Base-by-base conservation (phyloP, 1,140 invertebrate species). In the Drosophila pachea region DNA sequence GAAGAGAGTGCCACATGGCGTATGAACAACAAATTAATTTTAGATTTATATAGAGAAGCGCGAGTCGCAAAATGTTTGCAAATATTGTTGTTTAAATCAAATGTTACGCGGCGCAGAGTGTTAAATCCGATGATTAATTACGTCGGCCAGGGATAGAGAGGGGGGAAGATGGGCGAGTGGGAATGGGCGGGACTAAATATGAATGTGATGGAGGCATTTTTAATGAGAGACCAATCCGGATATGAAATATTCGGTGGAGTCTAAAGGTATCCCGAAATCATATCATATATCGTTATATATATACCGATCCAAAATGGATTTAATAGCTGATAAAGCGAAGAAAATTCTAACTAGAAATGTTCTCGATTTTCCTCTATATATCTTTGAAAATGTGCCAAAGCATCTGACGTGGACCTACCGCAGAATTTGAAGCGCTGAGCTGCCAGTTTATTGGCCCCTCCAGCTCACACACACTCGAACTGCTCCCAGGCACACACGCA, bases 41-140 rank as follows among this genome's bases (percentile, higher is more conserved):
- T 79, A 77, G 81, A 86, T 86, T 86, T 76, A 73, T 67, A 61
- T 53, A 68, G 11, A 8, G 6, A 31, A 5, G 22, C 47, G n/a
- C 7, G 4, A 32, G 6, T 12, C 12, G 9, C 43, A 43, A 32
- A 43, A 47, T 47, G 7, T 11, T 47, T 47, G 45, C 29, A 47
- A 47, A 47, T 29, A 60, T 68, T 50, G 40, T 53, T 61, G 76
- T 55, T 55, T 81, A 86, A 84, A 82, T 84, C 79, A 84, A 84
- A 84, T 84, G 73, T 84, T 81, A 59, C 76, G 53, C 68, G 35
- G 35, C 49, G 66, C 74, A 60, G 73, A 55, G 54, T 69, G 74
- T 64, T 55, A 79, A 75, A 53, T 69, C 70, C 60, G 55, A 84
- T 86, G 81, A 86, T 86, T 86, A 86, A 86, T 86, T 86, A 75